Evolutionary conservation across 1,140 invertebrate genomes (phyloP).

Genomic region (Bombus fervidus): DNA sequence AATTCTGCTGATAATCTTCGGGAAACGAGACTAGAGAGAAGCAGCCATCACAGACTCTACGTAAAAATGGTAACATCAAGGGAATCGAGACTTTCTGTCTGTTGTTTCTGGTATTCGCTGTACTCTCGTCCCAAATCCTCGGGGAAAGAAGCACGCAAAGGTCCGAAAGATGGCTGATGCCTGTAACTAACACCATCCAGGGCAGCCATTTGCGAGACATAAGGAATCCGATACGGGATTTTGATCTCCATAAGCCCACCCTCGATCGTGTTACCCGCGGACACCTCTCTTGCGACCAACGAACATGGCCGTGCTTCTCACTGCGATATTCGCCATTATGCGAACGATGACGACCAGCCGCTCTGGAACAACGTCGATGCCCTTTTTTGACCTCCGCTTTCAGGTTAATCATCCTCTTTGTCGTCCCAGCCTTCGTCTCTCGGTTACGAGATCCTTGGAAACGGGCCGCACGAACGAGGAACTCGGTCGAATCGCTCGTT

Average conservation of each 20-base stretch:
- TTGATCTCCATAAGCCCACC: slow-evolving; percentile 80
- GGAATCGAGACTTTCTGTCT: too few relatives aligned
- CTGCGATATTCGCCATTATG: slow-evolving; percentile 64
- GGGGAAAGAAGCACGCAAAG: slow-evolving; percentile 73
- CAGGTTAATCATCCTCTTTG: slow-evolving; percentile 72
- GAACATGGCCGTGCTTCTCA: slow-evolving; percentile 74
- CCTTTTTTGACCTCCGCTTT: slow-evolving; percentile 61
- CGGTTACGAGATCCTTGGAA: slow-evolving; percentile 29
- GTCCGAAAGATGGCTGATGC: slow-evolving; percentile 77
- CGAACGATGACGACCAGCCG: slow-evolving; percentile 23
- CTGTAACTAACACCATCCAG: slow-evolving; percentile 79
- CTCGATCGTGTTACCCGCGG: slow-evolving; percentile 80
- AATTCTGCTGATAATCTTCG: not conserved
- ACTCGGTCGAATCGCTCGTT: slow-evolving; percentile 36
- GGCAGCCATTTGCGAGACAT: slow-evolving; percentile 78
- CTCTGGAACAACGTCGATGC: slow-evolving; percentile 49
- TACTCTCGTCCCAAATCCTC: slow-evolving; percentile 23
- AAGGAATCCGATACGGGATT: slow-evolving; percentile 79
- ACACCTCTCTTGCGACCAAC: slow-evolving; percentile 62
- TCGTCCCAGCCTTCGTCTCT: slow-evolving; percentile 58
- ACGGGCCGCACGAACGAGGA: slow-evolving; percentile 37
- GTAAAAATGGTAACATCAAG: too few relatives aligned
- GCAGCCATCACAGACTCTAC: not conserved
- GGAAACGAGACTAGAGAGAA: not conserved
- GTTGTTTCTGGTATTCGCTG: not conserved